Percentiles rank a stretch among this genome's conserved stretches.
Conservation (phyloP, 2,888 invertebrate species). For the Rotaria socialis region DNA sequence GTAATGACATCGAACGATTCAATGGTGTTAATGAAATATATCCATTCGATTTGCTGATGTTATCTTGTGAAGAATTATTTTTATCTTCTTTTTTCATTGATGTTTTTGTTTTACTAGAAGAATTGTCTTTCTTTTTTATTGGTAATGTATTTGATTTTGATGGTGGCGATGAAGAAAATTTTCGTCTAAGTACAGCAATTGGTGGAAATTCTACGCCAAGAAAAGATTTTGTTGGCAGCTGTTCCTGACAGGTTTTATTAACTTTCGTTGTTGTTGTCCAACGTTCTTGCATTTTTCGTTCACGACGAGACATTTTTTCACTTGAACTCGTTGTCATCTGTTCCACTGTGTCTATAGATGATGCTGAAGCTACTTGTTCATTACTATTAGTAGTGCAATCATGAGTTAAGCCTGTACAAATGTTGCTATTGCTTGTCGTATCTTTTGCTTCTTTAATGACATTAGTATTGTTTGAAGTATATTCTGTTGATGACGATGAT, state of each 20-base stretch:
- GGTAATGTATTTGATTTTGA: neutral
- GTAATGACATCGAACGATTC: neutral
- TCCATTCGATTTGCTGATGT: neutral
- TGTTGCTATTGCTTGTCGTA: neutral
- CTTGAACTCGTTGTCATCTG: neutral
- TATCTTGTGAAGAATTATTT: neutral
- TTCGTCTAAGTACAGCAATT: neutral
- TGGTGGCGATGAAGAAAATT: neutral
- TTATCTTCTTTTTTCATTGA: neutral
- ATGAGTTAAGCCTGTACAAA: constrained; percentile 2
- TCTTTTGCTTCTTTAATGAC: neutral
- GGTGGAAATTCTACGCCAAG: constrained; percentile 31
- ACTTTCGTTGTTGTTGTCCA: neutral
- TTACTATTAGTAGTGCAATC: neutral
- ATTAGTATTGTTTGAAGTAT: neutral
- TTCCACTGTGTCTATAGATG: neutral
- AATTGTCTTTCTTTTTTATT: neutral
- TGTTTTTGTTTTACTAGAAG: neutral
- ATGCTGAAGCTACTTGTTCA: constrained; percentile 9
- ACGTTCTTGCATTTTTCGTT: constrained; percentile 23
- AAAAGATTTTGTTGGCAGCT: neutral
- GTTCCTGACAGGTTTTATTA: neutral
- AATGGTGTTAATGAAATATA: neutral
- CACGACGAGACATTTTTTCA: neutral
- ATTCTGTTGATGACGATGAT: neutral